These are phyloP conservation scores for Magallana nippona DNA, from an alignment of 2,888 invertebrate species.

Conservation along the genomic window DNA sequence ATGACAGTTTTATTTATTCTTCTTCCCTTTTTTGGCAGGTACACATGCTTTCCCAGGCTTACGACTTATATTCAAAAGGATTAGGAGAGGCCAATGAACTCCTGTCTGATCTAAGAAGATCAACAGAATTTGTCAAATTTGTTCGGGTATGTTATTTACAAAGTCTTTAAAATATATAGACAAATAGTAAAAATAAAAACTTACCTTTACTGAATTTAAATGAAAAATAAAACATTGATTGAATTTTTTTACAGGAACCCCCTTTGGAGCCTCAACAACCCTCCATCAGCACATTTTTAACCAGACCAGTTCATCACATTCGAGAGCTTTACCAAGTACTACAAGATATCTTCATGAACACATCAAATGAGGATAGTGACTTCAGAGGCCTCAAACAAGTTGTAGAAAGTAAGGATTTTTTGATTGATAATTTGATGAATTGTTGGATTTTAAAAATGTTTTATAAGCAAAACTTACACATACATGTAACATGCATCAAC, in stretches of 20 bases:
- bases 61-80: conserved; percentile 75
- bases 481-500: too few species aligned
- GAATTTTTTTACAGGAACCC: conserved; percentile 56
- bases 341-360: conserved; percentile 70
- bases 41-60: conserved; percentile 74
- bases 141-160: conserved; percentile 55
- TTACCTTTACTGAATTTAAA: neutral
- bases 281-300: conserved; percentile 71
- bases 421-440: too few species aligned
- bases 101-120: conserved; percentile 65
- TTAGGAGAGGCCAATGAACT: conserved; percentile 69
- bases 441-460: neutral
- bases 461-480: neutral
- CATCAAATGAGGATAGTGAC: conserved; percentile 64
- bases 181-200: neutral
- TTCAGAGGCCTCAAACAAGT: conserved; percentile 71
- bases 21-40: too few species aligned
- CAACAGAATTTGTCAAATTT: conserved; percentile 72
- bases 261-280: conserved; percentile 63
- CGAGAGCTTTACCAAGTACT: conserved; percentile 70
- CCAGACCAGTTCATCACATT: conserved; percentile 73
- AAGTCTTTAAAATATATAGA: neutral
- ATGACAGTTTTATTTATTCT: too few species aligned
- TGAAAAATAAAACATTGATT: neutral
- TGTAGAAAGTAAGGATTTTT: conserved; percentile 64